Base-by-base conservation (phyloP, 1,140 invertebrate genomes). In the Drosophila subobscura region DNA sequence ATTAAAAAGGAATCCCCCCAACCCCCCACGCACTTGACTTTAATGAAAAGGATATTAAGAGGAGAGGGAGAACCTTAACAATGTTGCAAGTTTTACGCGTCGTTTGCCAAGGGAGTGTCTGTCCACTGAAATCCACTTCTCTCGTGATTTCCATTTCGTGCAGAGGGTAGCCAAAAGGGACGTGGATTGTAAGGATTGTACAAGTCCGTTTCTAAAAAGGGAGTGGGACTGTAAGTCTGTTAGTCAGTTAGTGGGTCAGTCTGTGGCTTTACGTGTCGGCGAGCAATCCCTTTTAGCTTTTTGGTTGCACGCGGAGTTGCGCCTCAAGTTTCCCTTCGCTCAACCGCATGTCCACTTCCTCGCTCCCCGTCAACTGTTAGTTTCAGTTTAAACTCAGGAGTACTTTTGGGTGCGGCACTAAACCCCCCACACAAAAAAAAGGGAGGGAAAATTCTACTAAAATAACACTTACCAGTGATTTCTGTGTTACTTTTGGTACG, bases 361-460 rank as follows among this genome's bases (percentile, higher is more conserved):
- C 2, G 53, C 6, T 14, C 16, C 16, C 16, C 16, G 0, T 6
- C 7, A 27, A 7, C 57, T 59, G 10, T 52, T 22, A 37, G 27
- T 46, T 59, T 44, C 8, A 25, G 45, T 78, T 72, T 58, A 59
- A 68, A 68, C 23, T 41, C 51, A 51, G 46, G 40, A 41, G 53
- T 67, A 22, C 22, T 63, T 68, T 68, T 77, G 44, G 57, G 76
- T 61, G 76, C 68, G 77, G 76, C 66, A 53, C 22, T 40, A 37
- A 56, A 29, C 50, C 51, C n/a, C 16, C 16, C 16, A 20, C 16
- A 20, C 16, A 20, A 20, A 20, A 20, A 20, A 42, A 63, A 70
- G 27, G 3, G 20, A 22, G 23, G 14, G 10, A 51, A n/a, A 71
- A 66, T 14, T 46, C 27, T 72, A 46, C 23, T 60, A 23, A 56